Conservation (phyloP, 2,888 invertebrate species). For the Cosmia pyralina region DNA sequence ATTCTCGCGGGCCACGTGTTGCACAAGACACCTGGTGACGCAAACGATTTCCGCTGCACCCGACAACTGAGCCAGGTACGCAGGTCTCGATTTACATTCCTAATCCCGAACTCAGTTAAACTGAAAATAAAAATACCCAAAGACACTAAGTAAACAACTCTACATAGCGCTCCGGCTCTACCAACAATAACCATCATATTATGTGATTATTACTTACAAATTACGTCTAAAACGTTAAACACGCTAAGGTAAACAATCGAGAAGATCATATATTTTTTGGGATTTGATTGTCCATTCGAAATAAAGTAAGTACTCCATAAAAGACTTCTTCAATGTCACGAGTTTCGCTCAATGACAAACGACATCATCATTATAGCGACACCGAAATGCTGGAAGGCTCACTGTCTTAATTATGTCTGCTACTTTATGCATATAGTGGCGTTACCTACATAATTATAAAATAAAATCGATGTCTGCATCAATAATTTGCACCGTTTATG, state of each 20-base stretch:
- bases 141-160: not conserved
- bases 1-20: constrained; percentile 55
- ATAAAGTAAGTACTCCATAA: constrained; percentile 19
- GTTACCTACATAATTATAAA: constrained; percentile 14
- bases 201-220: not conserved
- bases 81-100: constrained; percentile 25
- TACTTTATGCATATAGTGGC: constrained; percentile 18
- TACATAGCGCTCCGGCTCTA: constrained; percentile 17
- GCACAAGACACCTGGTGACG: constrained; percentile 57
- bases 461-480: constrained; percentile 20
- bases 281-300: constrained; percentile 41
- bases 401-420: constrained; percentile 18
- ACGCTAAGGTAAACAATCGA: constrained; percentile 19
- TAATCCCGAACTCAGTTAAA: constrained; percentile 15
- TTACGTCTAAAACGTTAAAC: not conserved
- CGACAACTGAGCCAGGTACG: constrained; percentile 30
- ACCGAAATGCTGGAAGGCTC: constrained; percentile 12
- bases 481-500: constrained; percentile 29
- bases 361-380: constrained; percentile 14
- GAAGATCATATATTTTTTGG: constrained; percentile 38
- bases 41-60: constrained; percentile 43
- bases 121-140: not conserved
- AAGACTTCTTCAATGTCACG: constrained; percentile 51
- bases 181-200: not conserved
- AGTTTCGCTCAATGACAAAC: constrained; percentile 42